Conservation (phyloP, 2,113 vertebrate genomes). For the Lichenostomus cassidix region DNA sequence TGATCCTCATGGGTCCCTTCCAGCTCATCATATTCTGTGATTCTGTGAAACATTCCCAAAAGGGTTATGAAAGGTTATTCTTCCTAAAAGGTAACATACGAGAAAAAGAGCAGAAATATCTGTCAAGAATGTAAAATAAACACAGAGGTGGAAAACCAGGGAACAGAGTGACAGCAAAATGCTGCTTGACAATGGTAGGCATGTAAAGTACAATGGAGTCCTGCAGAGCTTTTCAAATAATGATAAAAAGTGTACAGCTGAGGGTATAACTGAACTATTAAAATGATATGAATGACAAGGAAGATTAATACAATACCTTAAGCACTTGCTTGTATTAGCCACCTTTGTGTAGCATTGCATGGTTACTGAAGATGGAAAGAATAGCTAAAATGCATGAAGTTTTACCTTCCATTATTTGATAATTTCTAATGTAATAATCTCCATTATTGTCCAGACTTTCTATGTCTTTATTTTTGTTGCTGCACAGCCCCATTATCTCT, state of each 20-base stretch:
- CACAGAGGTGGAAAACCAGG: neutral
- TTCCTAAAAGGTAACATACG: neutral
- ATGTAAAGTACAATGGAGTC: neutral
- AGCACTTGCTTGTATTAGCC: neutral
- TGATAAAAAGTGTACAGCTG: neutral
- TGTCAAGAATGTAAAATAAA: neutral
- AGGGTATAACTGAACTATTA: neutral
- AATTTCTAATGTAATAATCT: neutral
- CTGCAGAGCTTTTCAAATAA: neutral
- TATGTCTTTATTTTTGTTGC: neutral
- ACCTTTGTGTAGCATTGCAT: neutral
- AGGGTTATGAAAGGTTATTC: neutral
- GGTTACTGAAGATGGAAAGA: neutral
- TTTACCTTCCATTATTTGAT: neutral
- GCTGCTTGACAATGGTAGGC: neutral
- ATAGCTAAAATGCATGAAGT: neutral
- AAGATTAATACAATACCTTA: neutral
- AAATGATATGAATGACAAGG: neutral
- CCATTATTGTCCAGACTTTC: neutral
- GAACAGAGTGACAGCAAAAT: neutral
- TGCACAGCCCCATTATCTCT: neutral
- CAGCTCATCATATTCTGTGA: neutral
- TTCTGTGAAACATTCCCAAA: neutral
- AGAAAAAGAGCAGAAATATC: neutral
- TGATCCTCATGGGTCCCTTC: neutral